Evolutionary conservation across 2,797 vertebrate genomes (phyloP).

Genomic region (Bradypodion ventrale): DNA sequence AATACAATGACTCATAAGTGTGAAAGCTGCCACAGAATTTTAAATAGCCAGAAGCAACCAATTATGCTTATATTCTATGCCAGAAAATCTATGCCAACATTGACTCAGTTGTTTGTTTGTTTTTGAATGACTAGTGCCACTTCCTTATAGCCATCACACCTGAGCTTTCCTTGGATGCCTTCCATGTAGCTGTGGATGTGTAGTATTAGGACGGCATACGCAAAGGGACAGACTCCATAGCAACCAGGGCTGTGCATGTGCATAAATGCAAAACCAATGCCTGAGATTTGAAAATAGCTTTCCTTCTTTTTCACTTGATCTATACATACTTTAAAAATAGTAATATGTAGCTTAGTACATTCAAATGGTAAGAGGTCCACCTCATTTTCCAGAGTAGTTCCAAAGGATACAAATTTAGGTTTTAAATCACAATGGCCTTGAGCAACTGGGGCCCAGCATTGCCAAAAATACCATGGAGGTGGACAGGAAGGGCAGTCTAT

Average conservation of each 20-base stretch:
- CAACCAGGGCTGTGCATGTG: slow-evolving; percentile 8
- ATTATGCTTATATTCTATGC: background rate
- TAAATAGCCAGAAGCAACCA: background rate
- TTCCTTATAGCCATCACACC: background rate
- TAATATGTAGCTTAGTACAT: slow-evolving; percentile 9
- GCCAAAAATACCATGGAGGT: background rate
- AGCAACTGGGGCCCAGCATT: background rate
- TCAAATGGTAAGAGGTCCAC: background rate
- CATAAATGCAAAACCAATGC: background rate
- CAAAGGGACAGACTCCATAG: background rate
- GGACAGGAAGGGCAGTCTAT: background rate
- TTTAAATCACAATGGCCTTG: background rate
- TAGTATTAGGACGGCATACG: background rate
- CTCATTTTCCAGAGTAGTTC: slow-evolving; percentile 8
- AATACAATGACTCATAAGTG: slow-evolving; percentile 3
- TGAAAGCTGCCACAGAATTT: slow-evolving; percentile 8
- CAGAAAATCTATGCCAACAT: background rate
- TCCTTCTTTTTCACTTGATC: slow-evolving; percentile 17
- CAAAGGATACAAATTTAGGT: background rate
- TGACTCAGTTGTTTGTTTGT: slow-evolving; percentile 1
- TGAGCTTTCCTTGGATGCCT: rapidly evolving
- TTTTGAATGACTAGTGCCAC: rapidly evolving
- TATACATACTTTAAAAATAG: background rate
- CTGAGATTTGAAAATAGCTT: slow-evolving; percentile 12
- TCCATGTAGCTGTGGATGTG: background rate